A percentile compares a stretch with the other conserved stretches of the same genome.
Conservation (phyloP, 2,888 invertebrate species). For the Prionchulus punctatus region DNA sequence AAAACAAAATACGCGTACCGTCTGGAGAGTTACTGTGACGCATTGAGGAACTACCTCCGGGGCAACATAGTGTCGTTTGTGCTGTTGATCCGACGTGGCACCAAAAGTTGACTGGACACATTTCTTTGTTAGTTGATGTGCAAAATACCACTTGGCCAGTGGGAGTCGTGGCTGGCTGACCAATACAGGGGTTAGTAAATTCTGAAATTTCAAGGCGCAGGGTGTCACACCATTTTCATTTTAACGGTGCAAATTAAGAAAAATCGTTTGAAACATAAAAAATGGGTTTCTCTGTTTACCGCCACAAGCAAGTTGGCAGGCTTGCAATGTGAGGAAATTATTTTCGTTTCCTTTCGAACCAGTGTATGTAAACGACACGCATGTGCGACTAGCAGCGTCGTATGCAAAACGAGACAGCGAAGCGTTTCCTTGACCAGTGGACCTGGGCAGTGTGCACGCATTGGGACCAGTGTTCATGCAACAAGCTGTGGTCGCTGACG, state of each 20-base stretch:
- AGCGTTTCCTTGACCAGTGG: constrained; percentile 20
- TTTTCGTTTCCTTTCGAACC: constrained; percentile 13
- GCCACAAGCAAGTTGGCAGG: constrained; percentile 14
- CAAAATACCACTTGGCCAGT: constrained; percentile 8
- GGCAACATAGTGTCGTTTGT: constrained; percentile 10
- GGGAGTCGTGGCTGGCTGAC: constrained; percentile 3
- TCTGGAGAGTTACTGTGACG: too few species aligned
- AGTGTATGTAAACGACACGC: constrained; percentile 8
- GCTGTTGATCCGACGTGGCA: constrained; percentile 10
- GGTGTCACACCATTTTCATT: not conserved
- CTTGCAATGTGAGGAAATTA: constrained; percentile 12
- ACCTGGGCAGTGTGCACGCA: constrained; percentile 20
- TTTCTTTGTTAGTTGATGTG: constrained; percentile 5
- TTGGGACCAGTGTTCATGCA: not conserved
- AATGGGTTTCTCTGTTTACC: not conserved
- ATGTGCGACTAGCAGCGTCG: constrained; percentile 6
- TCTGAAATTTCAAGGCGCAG: not conserved
- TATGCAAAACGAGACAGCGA: constrained; percentile 13
- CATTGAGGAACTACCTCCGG: constrained; percentile 5
- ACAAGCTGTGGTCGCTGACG: constrained; percentile 15
- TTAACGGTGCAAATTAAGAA: not conserved
- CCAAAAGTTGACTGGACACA: constrained; percentile 12
- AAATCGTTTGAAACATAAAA: not conserved
- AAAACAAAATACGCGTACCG: constrained; percentile 6
- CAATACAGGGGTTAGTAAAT: constrained; percentile 7